Percentiles rank a stretch among this genome's conserved stretches.
phyloP scores from a whole-genome alignment of 1,140 invertebrate genomes.

The Mercenaria mercenaria region DNA sequence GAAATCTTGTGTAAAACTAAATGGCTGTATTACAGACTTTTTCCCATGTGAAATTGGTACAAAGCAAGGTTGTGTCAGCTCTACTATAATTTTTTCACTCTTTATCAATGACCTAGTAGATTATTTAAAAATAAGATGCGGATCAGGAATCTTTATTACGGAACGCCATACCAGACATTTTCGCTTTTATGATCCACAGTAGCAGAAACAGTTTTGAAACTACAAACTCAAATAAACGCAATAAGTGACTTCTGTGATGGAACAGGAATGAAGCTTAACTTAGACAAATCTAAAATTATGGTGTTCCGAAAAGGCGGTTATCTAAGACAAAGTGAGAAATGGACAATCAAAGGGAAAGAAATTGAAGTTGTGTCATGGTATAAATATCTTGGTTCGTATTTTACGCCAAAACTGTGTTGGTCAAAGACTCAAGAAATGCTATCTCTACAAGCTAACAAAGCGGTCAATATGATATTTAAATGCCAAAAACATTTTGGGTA shows the following conservation, averaged over 20 bases:
- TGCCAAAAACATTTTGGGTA: slow-evolving; percentile 12
- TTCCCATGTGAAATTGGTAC: slow-evolving; percentile 27
- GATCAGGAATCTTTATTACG: slow-evolving; percentile 8
- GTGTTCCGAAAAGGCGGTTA: slow-evolving; percentile 31
- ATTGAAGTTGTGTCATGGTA: slow-evolving; percentile 37
- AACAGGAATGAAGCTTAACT: slow-evolving; percentile 28
- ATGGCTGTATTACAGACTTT: slow-evolving; percentile 14
- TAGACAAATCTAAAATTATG: slow-evolving; percentile 43
- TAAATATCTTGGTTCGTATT: slow-evolving; percentile 41
- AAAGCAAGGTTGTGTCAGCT: slow-evolving; percentile 40
- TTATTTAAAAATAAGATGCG: neutral
- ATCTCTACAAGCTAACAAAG: slow-evolving; percentile 15
- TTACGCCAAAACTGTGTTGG: slow-evolving; percentile 46
- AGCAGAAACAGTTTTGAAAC: slow-evolving; percentile 4
- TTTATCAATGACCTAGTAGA: slow-evolving; percentile 28
- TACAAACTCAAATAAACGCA: slow-evolving; percentile 15
- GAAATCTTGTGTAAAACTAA: slow-evolving; percentile 32
- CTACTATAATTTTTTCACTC: slow-evolving; percentile 1
- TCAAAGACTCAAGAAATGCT: neutral
- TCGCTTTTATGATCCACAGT: neutral
- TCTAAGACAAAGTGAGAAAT: slow-evolving; percentile 4
- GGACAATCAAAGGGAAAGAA: neutral
- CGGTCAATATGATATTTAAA: neutral
- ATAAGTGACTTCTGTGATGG: slow-evolving; percentile 5
- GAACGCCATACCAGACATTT: neutral